Evolutionary conservation across 2,888 invertebrate genomes (phyloP), one percentile per base, ranked within the genome.

Genomic region (Endotricha flammealis): DNA sequence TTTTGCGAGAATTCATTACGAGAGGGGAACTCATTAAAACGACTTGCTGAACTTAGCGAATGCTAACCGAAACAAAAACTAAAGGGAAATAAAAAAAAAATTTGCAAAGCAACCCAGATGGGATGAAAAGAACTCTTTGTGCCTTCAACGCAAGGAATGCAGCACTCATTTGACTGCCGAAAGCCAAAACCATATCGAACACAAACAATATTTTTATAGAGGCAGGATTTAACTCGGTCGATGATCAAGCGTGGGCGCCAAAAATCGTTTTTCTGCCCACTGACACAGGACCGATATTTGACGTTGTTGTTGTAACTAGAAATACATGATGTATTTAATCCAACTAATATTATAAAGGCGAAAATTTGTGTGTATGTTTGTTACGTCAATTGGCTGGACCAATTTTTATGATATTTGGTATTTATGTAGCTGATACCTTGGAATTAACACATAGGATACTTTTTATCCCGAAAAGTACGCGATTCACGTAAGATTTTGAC

Each of bases 121-220:
- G 57, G 48, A 53, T 63, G 57, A 62, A 65, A 64, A 56, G 50
- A 50, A 36, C 44, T 41, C 54, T 62, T 59, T 59, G 50, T 53
- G 50, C 3, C 20, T 8, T 6, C 7, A 20, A 6, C 7, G 20
- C 6, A 4, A 6, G 20, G 7, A 2, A 20, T 20, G 20, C 20
- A 20, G 16, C 6, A 4, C 16, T 16, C 20, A 20, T 20, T 20
- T 20, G 3, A 6, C 20, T 6, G 6, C 3, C 16, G 16, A 6
- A 16, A 4, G 16, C 16, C 16, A 6, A 16, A n/a, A 16, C 44
- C 36, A 44, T 46, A 8, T 20, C 20, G 20, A 6, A 20, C n/a
- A 20, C 20, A 20, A 20, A 20, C 20, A 20, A 20, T 20, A 20
- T 7, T 20, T 20, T 20, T 20, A 20, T 20, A 7, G n/a, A n/a